Base-by-base conservation (phyloP, 2,113 vertebrate genomes). In the Hymenochirus boettgeri region DNA sequence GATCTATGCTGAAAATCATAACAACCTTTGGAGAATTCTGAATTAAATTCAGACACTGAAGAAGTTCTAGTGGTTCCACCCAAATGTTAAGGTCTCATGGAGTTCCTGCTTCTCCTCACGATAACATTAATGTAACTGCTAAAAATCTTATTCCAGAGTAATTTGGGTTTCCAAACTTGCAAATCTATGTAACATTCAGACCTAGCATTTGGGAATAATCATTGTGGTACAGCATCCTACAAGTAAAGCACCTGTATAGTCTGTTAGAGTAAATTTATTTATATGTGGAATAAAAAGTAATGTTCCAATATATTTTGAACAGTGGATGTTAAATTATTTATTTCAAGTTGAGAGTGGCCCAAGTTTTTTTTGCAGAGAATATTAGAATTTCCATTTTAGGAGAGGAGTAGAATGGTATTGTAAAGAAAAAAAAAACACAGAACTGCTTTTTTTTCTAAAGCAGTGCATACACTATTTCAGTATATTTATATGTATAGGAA, bases 311-410 rank as follows among this genome's bases (percentile, higher is more conserved):
- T n/a, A 48, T 57, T 47, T 26, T 33, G 31, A 25, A 57, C 47
- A 31, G 39, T 47, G 25, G 26, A 45, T 29, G 62, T 64, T 65
- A 37, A 65, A n/a, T 65, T 57, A 57, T 57, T 65, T 17, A 33
- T 48, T 31, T 22, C 53, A 46, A 7, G 19, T 22, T 65, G 62
- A 53, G 18, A 48, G 10, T 2, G 1, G 21, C 22, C 45, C 62
- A 65, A 46, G 53, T 35, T 57, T 57, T 65, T n/a, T n/a, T 65
- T 57, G 27, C 23, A 18, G 10, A 50, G 26, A 13, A 13, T 48
- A 57, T 65, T 57, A 57, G 19, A 65, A 57, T 57, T 65, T 65
- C 27, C 53, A 56, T 65, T 47, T 53, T 63, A 54, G 51, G 51
- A 29, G 3, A 45, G n/a, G 37, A 11, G 11, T 26, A 27, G 27